Base-by-base conservation (phyloP, 2,113 vertebrate species). In the Vanacampus margaritifer region DNA sequence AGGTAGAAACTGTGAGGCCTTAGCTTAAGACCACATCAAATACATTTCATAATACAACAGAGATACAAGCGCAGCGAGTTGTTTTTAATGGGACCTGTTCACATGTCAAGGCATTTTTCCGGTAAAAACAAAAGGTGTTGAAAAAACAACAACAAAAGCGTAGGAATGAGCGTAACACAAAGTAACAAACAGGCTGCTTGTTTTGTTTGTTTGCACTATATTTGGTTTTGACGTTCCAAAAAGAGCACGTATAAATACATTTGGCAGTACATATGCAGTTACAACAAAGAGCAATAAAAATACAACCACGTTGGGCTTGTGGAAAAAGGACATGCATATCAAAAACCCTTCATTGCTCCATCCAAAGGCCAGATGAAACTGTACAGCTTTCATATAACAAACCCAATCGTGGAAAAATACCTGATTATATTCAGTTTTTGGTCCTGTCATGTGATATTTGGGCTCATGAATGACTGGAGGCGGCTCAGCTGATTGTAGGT, bases 251-350 rank as follows among this genome's bases (percentile, higher is more conserved):
- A 78, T 78, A 72, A 79, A 84, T 76, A 83, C 83, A 89, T 83
- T 87, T 87, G 91, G 86, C 89, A 89, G 86, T 89, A 87, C 63
- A 74, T 80, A 80, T 74, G 79, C 76, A 81, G 74, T 84, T 78
- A 81, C 76, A 81, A 83, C 76, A 83, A 84, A 79, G 82, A 72
- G 48, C 76, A 85, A 84, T 89, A 90, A 79, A 90, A 90, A 88
- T 82, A 86, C 26, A 85, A 75, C 84, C 81, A 54, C 46, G 36
- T 73, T 69, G 59, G 80, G 86, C 81, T 76, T 60, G 17, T 76
- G 84, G 80, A 79, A 86, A 86, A 86, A 57, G 24, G 86, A 72
- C 82, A 84, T 88, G 83, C 85, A 88, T 86, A 90, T 84, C 75
- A 90, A 89, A 88, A 89, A 84, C 65, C 69, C 65, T 76, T 81